Percentiles rank a stretch among this genome's conserved stretches.
phyloP scores from a whole-genome alignment of 2,113 vertebrate genomes.

The Sitta europaea region DNA sequence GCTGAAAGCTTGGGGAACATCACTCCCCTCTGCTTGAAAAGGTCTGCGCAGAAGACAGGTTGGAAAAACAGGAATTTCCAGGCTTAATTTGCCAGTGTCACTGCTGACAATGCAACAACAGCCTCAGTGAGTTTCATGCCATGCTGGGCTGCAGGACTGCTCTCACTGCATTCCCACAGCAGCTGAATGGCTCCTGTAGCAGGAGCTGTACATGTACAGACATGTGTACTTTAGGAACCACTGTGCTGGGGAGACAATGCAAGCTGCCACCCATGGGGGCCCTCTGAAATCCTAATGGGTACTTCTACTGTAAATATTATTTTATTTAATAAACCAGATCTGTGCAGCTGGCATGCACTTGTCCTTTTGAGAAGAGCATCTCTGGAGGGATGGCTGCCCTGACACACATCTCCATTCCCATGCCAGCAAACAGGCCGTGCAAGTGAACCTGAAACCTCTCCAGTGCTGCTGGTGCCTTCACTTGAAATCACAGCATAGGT shows the following conservation, averaged over 20 bases:
- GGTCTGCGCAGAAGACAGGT: neutral
- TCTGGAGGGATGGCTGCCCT: neutral
- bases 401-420: neutral
- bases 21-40: neutral
- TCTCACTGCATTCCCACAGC: neutral
- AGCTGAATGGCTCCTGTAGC: neutral
- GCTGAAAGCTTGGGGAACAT: neutral
- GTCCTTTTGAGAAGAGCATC: neutral
- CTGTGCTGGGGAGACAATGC: neutral
- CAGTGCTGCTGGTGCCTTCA: neutral
- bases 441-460: neutral
- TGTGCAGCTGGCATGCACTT: neutral
- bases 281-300: neutral
- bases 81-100: neutral
- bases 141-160: neutral
- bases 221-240: neutral
- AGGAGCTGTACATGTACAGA: neutral
- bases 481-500: neutral
- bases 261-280: neutral
- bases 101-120: neutral
- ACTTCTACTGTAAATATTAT: neutral
- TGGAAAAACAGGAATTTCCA: neutral
- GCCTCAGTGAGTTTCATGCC: neutral
- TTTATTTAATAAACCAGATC: neutral
- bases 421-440: neutral